Evolutionary conservation across 23 tunicate species (phyloP), one percentile per base, ranked within the genome.

Genomic region (Styela clava): DNA sequence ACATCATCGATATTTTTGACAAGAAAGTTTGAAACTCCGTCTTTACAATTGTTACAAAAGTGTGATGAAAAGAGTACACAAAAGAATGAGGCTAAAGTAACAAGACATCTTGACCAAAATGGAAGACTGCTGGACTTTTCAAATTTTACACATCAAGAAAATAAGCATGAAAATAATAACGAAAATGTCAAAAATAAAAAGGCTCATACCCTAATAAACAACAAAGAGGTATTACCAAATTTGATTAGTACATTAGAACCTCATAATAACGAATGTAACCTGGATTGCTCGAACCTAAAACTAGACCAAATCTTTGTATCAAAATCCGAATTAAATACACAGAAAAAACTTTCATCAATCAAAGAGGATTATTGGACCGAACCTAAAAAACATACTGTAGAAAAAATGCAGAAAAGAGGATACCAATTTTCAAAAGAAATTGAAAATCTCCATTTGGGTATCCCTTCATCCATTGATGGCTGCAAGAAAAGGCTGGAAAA

Each of bases 391-490:
- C 12, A 44, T 44, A 44, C 56, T 5, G 56, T 44, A 7, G 56
- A 44, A 44, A 71, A 34, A 16, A 3, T 3, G 3, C 77, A 33
- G 3, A 71, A 71, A 29, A 71, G 29, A 32, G 24, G 35, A 35
- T 71, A 71, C 35, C 35, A 28, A 28, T 71, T 71, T 16, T 71
- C 77, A 22, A 71, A 71, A 71, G 77, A 71, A 29, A 30, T 89
- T 32, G 95, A 89, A 65, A 89, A 89, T 68, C 64, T 89, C 9
- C 95, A 89, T 71, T 62, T 63, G 19, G 95, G 95, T 2, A 67
- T 89, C 19, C 95, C 95, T 3, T 80, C 89, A 16, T 61, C 77
- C 9, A 71, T 71, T 28, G 24, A 33, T 3, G 34, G 37, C 27
- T 28, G 35, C 35, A 71, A 32, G 37, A 79, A 44, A 34, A n/a